A percentile compares a stretch with the other conserved stretches of the same genome.
Conservation (phyloP, 2,888 invertebrate genomes). For the Liopterus haemorrhoidalis region DNA sequence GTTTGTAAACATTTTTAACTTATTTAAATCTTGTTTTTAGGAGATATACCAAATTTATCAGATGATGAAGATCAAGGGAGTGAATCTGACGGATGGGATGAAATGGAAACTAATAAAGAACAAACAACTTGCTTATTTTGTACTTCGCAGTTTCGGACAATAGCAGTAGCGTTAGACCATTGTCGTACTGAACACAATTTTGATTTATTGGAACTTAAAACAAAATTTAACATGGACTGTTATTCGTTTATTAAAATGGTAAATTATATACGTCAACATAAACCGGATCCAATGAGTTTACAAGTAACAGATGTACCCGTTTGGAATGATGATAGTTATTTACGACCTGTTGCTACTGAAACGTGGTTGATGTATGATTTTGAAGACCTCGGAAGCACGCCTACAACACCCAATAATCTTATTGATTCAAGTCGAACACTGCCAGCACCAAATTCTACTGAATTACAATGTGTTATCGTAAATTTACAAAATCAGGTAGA, state of each 20-base stretch:
- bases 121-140: slow-evolving; percentile 69
- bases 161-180: slow-evolving; percentile 62
- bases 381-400: slow-evolving; percentile 48
- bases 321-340: slow-evolving; percentile 73
- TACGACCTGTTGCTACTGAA: slow-evolving; percentile 72
- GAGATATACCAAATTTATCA: slow-evolving; percentile 18
- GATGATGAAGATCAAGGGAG: slow-evolving; percentile 34
- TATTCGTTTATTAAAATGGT: slow-evolving; percentile 77
- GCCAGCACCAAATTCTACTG: slow-evolving; percentile 42
- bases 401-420: slow-evolving; percentile 46
- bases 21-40: too few relatives aligned
- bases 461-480: slow-evolving; percentile 44
- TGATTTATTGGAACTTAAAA: slow-evolving; percentile 58
- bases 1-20: too few relatives aligned
- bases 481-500: slow-evolving; percentile 42
- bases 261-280: slow-evolving; percentile 68
- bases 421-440: slow-evolving; percentile 46
- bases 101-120: slow-evolving; percentile 48
- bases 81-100: slow-evolving; percentile 52
- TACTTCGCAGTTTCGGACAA: slow-evolving; percentile 51
- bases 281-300: slow-evolving; percentile 53
- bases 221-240: slow-evolving; percentile 69
- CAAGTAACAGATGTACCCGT: slow-evolving; percentile 47
- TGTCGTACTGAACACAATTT: slow-evolving; percentile 61
- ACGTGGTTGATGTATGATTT: slow-evolving; percentile 75